These are phyloP conservation scores for Bufo gargarizans DNA, from an alignment of 2,113 vertebrate species.

Conservation along the genomic window DNA sequence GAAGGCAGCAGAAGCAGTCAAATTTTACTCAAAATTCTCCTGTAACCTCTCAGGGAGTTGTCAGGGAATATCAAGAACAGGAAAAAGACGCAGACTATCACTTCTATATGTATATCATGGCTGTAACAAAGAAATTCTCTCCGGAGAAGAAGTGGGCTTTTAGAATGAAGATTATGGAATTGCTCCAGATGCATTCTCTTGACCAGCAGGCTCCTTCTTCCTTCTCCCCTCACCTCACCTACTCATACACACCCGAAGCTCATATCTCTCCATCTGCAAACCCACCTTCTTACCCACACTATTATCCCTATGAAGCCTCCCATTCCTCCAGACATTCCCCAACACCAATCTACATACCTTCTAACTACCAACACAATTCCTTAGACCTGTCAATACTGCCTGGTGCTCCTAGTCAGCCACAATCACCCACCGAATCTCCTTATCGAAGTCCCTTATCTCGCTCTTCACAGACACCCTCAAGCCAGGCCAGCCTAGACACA, in stretches of 20 bases:
- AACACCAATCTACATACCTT: background rate
- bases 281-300: background rate
- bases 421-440: background rate
- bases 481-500: background rate
- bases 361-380: background rate
- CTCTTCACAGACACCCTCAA: background rate
- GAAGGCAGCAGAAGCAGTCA: background rate
- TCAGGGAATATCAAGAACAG: background rate
- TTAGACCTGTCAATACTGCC: background rate
- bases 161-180: slow-evolving; percentile 9
- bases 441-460: background rate
- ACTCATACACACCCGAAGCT: background rate
- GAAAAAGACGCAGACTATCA: slow-evolving; percentile 16
- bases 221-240: background rate
- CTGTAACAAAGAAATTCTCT: background rate
- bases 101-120: slow-evolving; percentile 17
- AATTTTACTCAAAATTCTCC: background rate
- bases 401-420: background rate
- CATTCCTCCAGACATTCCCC: background rate
- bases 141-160: slow-evolving; percentile 15
- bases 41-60: background rate
- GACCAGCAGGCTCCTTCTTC: background rate
- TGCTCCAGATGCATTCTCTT: slow-evolving; percentile 7
- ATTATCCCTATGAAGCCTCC: background rate
- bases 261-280: background rate